phyloP scores from a whole-genome alignment of 2,113 vertebrate species.

The Chionis minor region DNA sequence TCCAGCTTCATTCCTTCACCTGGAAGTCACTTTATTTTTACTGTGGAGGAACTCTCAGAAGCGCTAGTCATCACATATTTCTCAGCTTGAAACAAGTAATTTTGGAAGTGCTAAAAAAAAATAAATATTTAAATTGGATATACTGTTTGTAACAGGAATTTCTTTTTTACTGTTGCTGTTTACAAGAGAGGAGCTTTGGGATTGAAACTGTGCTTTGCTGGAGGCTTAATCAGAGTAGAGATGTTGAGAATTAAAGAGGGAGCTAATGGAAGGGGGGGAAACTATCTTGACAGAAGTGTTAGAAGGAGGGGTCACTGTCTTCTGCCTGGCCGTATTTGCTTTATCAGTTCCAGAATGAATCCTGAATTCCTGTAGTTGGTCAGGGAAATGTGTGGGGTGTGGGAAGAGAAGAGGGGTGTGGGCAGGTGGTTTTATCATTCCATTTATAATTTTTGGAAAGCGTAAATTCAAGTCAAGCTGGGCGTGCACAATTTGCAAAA shows the following conservation, averaged over 20 bases:
- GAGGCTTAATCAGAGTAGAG: neutral
- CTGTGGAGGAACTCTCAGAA: neutral
- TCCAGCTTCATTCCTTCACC: neutral
- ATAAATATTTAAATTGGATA: neutral
- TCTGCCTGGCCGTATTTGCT: neutral
- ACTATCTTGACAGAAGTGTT: neutral
- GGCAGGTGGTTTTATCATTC: neutral
- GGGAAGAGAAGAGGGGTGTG: neutral
- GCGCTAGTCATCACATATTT: neutral
- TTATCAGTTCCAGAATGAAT: neutral
- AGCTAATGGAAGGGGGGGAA: neutral
- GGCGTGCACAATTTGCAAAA: neutral
- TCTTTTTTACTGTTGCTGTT: neutral
- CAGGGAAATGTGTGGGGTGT: neutral
- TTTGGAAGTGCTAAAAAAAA: neutral
- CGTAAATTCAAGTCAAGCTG: neutral
- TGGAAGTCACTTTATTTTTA: neutral
- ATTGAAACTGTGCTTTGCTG: neutral
- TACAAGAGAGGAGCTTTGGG: neutral
- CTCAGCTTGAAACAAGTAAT: neutral
- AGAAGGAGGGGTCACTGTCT: neutral
- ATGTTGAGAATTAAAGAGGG: neutral
- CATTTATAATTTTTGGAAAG: neutral
- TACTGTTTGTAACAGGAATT: neutral
- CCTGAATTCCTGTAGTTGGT: neutral